Evolutionary conservation across 2,888 invertebrate species (phyloP).

Genomic region (Achlya flavicornis): DNA sequence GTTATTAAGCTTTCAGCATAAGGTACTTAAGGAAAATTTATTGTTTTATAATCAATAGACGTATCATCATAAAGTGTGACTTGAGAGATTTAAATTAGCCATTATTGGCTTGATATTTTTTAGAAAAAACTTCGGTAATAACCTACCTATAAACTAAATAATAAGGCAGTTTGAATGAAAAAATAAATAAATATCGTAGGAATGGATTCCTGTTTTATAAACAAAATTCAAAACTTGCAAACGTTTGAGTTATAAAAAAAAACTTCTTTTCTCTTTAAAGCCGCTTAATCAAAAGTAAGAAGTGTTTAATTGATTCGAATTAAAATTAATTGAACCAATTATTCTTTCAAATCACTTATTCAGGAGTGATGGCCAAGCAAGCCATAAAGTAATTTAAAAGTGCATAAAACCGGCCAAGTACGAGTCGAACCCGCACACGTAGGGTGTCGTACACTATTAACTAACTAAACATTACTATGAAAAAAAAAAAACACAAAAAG

Average conservation of each 20-base stretch:
- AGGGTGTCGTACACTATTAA: too few relatives aligned
- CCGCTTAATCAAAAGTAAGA: neutral
- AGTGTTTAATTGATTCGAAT: conserved; percentile 12
- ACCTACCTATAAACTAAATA: neutral
- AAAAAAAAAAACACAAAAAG: too few relatives aligned
- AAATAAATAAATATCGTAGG: neutral
- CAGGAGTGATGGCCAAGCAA: neutral
- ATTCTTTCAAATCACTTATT: conserved; percentile 6
- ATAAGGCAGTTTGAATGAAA: neutral
- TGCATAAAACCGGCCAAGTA: too few relatives aligned
- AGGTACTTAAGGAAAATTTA: conserved; percentile 65
- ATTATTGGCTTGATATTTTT: conserved; percentile 30
- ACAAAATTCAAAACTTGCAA: too few relatives aligned
- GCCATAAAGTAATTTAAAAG: conserved; percentile 8
- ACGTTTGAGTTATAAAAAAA: too few relatives aligned
- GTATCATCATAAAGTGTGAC: conserved; percentile 46
- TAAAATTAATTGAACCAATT: conserved; percentile 11
- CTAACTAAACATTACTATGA: too few relatives aligned
- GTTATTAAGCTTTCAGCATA: conserved; percentile 73
- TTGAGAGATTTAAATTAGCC: conserved; percentile 33
- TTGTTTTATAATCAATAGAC: conserved; percentile 74
- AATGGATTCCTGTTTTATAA: too few relatives aligned
- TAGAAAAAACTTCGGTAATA: conserved; percentile 27
- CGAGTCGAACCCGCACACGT: too few relatives aligned
- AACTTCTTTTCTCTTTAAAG: neutral